A percentile compares a stretch with the other conserved stretches of the same genome.
These are phyloP conservation scores for Panagrolaimus sp. DNA, from an alignment of 1,140 invertebrate species.

Conservation along the genomic window DNA sequence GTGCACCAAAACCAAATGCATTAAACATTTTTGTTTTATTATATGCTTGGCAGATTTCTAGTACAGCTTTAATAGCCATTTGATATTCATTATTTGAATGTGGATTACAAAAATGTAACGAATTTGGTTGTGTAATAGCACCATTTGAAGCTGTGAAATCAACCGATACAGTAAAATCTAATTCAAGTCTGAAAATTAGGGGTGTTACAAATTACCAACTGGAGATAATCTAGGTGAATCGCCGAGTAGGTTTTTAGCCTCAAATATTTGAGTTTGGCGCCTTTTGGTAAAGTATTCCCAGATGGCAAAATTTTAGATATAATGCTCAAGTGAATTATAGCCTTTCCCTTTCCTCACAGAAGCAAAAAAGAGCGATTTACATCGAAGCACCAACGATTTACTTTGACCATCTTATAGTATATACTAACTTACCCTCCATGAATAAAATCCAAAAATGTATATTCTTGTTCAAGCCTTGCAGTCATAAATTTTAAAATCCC, in stretches of 20 bases:
- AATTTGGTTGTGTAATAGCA: conserved; percentile 62
- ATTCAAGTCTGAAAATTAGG: conserved; percentile 58
- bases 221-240: no score
- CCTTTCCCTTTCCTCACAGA: no score
- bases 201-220: no score
- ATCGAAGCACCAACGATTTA: no score
- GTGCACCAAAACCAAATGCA: conserved; percentile 51
- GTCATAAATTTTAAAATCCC: conserved; percentile 36
- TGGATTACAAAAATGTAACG: conserved; percentile 64
- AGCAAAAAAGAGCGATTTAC: no score
- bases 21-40: conserved; percentile 57
- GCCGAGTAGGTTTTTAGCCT: no score
- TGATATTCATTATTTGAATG: conserved; percentile 64
- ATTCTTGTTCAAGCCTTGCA: conserved; percentile 25
- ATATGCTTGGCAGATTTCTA: conserved; percentile 68
- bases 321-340: no score
- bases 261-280: no score
- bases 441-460: conserved; percentile 49
- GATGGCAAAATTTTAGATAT: no score
- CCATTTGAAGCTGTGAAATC: conserved; percentile 72
- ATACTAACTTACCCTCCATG: conserved; percentile 32
- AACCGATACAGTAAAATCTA: conserved; percentile 66
- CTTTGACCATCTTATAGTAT: no score
- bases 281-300: no score
- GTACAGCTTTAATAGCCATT: conserved; percentile 63